phyloP scores from a whole-genome alignment of 2,797 vertebrate species.

The Avahi laniger region DNA sequence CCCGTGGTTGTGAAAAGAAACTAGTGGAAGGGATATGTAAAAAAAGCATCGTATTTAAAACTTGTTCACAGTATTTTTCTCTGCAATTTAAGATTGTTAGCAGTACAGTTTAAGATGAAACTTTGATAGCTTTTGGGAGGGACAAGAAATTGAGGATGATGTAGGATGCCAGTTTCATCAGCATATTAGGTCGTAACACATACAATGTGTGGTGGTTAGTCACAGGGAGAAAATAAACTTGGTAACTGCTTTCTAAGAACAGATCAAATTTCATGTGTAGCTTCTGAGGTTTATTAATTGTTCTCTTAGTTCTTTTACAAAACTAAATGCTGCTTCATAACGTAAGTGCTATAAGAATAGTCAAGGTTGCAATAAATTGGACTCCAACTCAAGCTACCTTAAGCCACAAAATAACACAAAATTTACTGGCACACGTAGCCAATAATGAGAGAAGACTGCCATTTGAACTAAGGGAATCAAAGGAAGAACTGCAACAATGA shows the following conservation, averaged over 20 bases:
- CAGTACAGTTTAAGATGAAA: not conserved
- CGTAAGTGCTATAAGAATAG: not conserved
- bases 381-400: not conserved
- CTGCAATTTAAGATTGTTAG: not conserved
- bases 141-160: not conserved
- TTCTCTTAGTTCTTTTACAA: not conserved
- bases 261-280: not conserved
- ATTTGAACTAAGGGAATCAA: not conserved
- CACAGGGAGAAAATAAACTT: not conserved
- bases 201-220: not conserved
- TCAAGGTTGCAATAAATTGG: not conserved
- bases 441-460: not conserved
- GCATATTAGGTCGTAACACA: not conserved
- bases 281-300: not conserved
- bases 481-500: not conserved
- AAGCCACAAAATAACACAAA: not conserved
- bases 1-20: not conserved
- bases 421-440: not conserved
- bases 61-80: not conserved
- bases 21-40: not conserved
- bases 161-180: not conserved
- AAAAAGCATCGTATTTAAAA: not conserved
- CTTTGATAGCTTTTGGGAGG: not conserved
- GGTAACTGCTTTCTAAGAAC: conserved; percentile 59
- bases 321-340: not conserved